These are phyloP conservation scores for Cephus pulcher DNA, from an alignment of 2,888 invertebrate genomes.

Conservation along the genomic window DNA sequence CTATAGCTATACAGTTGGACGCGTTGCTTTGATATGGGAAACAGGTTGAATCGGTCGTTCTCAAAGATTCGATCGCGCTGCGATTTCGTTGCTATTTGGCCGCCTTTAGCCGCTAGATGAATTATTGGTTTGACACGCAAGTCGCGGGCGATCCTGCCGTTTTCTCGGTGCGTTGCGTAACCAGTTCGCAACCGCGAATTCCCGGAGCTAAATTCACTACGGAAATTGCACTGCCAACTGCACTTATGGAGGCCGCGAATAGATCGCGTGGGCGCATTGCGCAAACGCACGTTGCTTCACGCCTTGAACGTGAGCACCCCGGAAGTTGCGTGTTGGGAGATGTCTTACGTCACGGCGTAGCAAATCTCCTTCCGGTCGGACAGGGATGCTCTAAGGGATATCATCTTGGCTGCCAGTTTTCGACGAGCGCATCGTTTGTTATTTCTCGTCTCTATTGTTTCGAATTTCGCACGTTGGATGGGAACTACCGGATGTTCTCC, in stretches of 20 bases:
- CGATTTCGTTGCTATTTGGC: too few relatives aligned
- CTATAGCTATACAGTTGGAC: too few relatives aligned
- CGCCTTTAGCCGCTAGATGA: too few relatives aligned
- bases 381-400: slow-evolving; percentile 19
- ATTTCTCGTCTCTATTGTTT: background rate
- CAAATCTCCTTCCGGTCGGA: slow-evolving; percentile 13
- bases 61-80: too few relatives aligned
- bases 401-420: slow-evolving; percentile 9
- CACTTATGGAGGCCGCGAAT: slow-evolving; percentile 32
- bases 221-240: slow-evolving; percentile 36
- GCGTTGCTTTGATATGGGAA: too few relatives aligned
- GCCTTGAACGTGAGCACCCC: background rate
- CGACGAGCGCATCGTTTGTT: background rate
- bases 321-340: background rate
- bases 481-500: background rate
- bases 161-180: too few relatives aligned
- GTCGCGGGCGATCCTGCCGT: background rate
- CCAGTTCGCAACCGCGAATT: too few relatives aligned
- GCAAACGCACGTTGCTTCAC: background rate
- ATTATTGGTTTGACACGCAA: too few relatives aligned
- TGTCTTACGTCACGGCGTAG: slow-evolving; percentile 2
- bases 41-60: too few relatives aligned
- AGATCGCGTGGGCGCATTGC: slow-evolving; percentile 25
- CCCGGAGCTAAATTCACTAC: slow-evolving; percentile 39
- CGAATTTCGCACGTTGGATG: too few relatives aligned